Evolutionary conservation across 2,797 vertebrate genomes (phyloP).

Genomic region (Cryptoprocta ferox): DNA sequence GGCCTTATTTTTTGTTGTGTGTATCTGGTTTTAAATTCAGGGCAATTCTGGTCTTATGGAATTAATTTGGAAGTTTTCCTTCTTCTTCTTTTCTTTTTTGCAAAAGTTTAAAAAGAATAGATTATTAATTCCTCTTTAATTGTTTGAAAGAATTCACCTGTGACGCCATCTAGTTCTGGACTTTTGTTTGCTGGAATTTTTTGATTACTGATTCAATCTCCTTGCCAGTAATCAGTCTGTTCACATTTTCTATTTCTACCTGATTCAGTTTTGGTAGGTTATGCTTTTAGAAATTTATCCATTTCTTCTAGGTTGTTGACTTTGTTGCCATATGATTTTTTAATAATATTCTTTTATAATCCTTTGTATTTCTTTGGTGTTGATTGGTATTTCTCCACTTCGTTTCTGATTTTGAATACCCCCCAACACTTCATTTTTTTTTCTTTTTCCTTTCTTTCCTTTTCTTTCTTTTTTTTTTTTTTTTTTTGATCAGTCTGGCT

Average conservation of each 20-base stretch:
- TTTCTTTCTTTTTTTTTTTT: neutral
- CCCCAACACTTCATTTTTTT: neutral
- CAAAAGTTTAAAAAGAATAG: neutral
- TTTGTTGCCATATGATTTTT: neutral
- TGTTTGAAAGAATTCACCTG: neutral
- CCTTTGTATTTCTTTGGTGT: neutral
- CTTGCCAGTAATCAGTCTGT: neutral
- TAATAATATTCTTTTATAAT: neutral
- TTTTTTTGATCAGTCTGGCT: neutral
- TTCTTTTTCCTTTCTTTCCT: neutral
- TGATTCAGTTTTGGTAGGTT: neutral
- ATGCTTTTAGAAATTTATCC: neutral
- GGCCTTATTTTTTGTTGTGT: neutral
- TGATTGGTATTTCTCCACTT: neutral
- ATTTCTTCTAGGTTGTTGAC: neutral
- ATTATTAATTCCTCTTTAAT: neutral
- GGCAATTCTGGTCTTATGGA: neutral
- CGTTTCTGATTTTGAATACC: neutral
- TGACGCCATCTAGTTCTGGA: neutral
- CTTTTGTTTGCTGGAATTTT: neutral
- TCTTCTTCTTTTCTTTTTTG: neutral
- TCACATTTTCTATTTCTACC: neutral
- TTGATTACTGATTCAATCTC: neutral
- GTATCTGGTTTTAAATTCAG: neutral
- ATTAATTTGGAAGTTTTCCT: neutral